Evolutionary conservation across 2,888 invertebrate genomes (phyloP).

Genomic region (Agelastica alni): DNA sequence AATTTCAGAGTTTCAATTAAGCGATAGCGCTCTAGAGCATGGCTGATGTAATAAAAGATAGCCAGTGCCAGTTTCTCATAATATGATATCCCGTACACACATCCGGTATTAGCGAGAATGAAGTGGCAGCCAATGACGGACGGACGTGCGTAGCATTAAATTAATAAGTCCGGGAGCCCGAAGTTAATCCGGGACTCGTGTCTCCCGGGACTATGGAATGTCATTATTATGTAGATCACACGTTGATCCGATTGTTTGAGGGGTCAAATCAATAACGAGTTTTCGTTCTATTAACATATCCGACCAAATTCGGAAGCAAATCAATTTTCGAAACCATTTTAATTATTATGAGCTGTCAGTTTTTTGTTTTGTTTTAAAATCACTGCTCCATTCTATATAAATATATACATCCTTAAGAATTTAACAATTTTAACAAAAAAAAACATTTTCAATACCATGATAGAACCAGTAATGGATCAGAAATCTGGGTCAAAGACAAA

Average conservation of each 20-base stretch:
- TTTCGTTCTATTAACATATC: conserved; percentile 30
- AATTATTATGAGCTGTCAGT: no score
- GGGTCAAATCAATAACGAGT: conserved; percentile 53
- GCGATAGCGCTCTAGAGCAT: conserved; percentile 42
- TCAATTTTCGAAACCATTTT: background rate
- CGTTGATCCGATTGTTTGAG: conserved; percentile 56
- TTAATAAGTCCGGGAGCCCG: conserved; percentile 55
- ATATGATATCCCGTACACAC: conserved; percentile 44
- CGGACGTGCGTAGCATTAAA: conserved; percentile 58
- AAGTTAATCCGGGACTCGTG: conserved; percentile 56
- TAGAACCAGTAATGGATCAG: no score
- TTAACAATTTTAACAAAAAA: no score
- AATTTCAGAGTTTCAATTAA: conserved; percentile 55
- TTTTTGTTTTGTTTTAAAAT: no score
- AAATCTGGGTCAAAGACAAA: no score
- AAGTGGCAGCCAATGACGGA: conserved; percentile 57
- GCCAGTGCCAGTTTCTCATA: conserved; percentile 52
- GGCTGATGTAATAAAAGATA: conserved; percentile 53
- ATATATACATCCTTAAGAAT: no score
- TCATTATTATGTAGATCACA: conserved; percentile 60
- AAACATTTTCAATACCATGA: no score
- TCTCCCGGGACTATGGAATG: conserved; percentile 53
- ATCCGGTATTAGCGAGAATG: conserved; percentile 52
- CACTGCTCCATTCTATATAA: no score
- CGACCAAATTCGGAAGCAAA: background rate